Evolutionary conservation across 2,113 vertebrate genomes (phyloP).

Genomic region (Brachyhypopomus gauderio): DNA sequence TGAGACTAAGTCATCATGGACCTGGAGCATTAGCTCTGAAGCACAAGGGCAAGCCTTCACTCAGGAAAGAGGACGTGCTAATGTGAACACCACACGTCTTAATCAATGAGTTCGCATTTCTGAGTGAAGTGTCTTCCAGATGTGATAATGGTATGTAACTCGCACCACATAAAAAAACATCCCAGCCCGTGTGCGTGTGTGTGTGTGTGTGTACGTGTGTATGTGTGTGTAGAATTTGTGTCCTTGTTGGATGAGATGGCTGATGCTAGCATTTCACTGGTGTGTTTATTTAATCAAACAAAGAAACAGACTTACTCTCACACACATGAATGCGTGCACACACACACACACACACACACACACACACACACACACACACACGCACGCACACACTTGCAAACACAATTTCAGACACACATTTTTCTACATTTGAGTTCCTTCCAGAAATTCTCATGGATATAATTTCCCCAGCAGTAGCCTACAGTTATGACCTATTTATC

Average conservation of each 20-base stretch:
- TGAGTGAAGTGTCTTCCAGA: too few species aligned
- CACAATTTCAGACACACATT: conserved; percentile 15
- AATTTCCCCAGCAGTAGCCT: conserved; percentile 22
- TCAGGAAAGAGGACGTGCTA: too few species aligned
- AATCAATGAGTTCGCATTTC: too few species aligned
- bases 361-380: neutral
- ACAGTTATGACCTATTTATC: conserved; percentile 13
- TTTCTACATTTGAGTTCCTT: neutral
- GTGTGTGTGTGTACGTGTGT: neutral
- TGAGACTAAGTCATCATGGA: too few species aligned
- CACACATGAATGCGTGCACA: too few species aligned
- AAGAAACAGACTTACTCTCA: too few species aligned
- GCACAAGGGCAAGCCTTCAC: too few species aligned
- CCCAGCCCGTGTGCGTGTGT: neutral
- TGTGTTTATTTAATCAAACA: neutral
- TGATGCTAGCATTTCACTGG: conserved; percentile 1
- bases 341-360: too few species aligned
- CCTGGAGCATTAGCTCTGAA: too few species aligned
- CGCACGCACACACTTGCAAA: neutral
- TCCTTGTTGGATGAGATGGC: conserved; percentile 19
- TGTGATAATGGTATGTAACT: too few species aligned
- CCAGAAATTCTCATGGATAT: neutral
- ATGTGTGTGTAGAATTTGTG: neutral
- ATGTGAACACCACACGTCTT: too few species aligned
- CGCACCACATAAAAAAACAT: too few species aligned